phyloP scores from a whole-genome alignment of 2,888 invertebrate genomes.

The Incurvaria masculella region DNA sequence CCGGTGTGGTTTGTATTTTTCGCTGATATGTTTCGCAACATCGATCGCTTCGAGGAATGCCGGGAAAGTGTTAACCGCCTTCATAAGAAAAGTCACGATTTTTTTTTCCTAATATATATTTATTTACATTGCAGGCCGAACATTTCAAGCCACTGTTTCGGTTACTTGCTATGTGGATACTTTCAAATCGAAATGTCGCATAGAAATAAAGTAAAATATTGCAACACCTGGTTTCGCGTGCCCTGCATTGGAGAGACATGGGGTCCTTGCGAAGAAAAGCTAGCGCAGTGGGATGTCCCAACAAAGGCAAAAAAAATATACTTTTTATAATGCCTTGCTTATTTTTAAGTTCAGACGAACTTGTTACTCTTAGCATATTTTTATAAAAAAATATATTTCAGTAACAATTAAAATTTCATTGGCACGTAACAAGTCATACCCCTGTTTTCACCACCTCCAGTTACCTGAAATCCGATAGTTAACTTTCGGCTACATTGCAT shows the following conservation, averaged over 20 bases:
- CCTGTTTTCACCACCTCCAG: no score
- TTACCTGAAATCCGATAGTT: no score
- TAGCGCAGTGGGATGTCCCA: conserved; percentile 40
- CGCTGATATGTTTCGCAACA: conserved; percentile 1
- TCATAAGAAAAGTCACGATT: neutral
- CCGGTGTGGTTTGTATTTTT: conserved; percentile 1
- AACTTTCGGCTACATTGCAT: no score
- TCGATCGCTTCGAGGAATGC: neutral
- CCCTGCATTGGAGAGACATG: conserved; percentile 47
- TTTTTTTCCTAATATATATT: neutral
- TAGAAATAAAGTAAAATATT: conserved; percentile 23
- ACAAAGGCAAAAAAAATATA: conserved; percentile 25
- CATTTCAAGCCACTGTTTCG: conserved; percentile 33
- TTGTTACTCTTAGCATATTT: no score
- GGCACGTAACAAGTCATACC: no score
- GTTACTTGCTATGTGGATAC: conserved; percentile 41
- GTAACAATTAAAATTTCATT: no score
- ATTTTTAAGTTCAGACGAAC: no score
- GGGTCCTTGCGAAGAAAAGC: conserved; percentile 38
- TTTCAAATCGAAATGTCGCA: conserved; percentile 30
- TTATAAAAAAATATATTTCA: no score
- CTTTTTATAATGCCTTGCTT: neutral
- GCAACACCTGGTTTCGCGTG: conserved; percentile 43
- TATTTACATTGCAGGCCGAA: conserved; percentile 28
- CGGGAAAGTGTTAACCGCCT: neutral